Base-by-base conservation (phyloP, 1,140 invertebrate genomes). In the Oppia nitens region DNA sequence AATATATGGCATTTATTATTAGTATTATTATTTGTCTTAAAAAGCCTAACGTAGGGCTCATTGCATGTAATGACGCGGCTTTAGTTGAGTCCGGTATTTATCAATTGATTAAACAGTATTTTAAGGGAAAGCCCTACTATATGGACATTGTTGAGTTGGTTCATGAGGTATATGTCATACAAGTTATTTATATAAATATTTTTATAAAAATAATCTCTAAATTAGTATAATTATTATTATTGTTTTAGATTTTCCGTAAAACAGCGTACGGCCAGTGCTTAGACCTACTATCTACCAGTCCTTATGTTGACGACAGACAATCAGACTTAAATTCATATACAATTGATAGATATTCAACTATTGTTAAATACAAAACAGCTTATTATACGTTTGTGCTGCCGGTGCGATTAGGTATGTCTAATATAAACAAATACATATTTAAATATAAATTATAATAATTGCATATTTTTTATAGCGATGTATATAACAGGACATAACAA, bases 341-440 rank as follows among this genome's bases (percentile, higher is more conserved):
- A 1, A 89, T 88, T 83, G 81, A 85, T 59, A 78, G 80, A 68
- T 97, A 97, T 68, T 81, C 83, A 68, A 75, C 83, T 0, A 92
- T 98, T 69, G 88, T 91, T 1, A 90, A 91, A 66, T 92, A 93
- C 72, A 98, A 98, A 73, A 94, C 91, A 26, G 82, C 87, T 0
- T 93, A 89, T 72, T 97, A 97, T 73, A 83, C 89, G 0, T 97
- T 95, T 71, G 83, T 90, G 68, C 77, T 95, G 66, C 95, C 95
- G 0, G 80, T 97, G 32, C 81, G 83, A 12, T 66, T 87, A 29
- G 90, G 87, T 1, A 84, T 98, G 80, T 40, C 32, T 40, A 17
- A 40, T 9, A 40, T 9, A 6, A 40, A 40, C 17, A 9, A 40
- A 40, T 40, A 40, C 32, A 9, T 40, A 40, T 6, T 9, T 40